Evolutionary conservation across 2,888 invertebrate species (phyloP).

Genomic region (Pachymerium ferrugineum): DNA sequence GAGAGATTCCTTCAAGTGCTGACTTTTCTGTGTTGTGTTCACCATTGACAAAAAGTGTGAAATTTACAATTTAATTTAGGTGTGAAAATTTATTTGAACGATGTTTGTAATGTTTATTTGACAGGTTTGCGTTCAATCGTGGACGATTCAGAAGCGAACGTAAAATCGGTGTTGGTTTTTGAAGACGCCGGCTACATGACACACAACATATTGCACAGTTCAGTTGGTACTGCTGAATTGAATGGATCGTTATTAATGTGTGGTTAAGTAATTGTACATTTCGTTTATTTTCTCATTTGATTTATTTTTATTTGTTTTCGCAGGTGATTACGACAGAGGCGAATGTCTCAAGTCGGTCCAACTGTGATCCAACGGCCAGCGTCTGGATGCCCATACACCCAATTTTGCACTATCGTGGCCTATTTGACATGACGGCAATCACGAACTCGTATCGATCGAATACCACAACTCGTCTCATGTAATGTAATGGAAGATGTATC

Average conservation of each 20-base stretch:
- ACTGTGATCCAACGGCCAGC: constrained; percentile 65
- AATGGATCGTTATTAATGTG: constrained; percentile 68
- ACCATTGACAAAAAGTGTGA: no score
- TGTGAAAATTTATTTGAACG: neutral
- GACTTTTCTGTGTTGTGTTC: no score
- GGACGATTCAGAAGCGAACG: neutral
- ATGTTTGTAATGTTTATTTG: neutral
- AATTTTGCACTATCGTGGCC: constrained; percentile 69
- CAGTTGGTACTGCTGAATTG: constrained; percentile 67
- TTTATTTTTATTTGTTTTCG: no score
- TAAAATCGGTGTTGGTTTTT: constrained; percentile 39
- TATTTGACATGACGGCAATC: constrained; percentile 73
- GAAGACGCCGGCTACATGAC: constrained; percentile 41
- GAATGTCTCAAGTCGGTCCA: constrained; percentile 73
- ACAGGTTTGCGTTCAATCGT: neutral
- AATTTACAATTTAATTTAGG: no score
- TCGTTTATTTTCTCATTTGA: no score
- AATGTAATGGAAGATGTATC: constrained; percentile 54
- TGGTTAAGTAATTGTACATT: constrained; percentile 53
- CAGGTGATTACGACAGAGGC: constrained; percentile 74
- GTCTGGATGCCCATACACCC: constrained; percentile 62
- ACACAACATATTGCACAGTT: constrained; percentile 56
- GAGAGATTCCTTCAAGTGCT: no score
- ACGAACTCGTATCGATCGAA: constrained; percentile 69
- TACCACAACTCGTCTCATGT: constrained; percentile 52